A percentile compares a stretch with the other conserved stretches of the same genome.
Evolutionary conservation across 1,140 invertebrate genomes (phyloP).

Genomic region (Lanistes nyassanus): DNA sequence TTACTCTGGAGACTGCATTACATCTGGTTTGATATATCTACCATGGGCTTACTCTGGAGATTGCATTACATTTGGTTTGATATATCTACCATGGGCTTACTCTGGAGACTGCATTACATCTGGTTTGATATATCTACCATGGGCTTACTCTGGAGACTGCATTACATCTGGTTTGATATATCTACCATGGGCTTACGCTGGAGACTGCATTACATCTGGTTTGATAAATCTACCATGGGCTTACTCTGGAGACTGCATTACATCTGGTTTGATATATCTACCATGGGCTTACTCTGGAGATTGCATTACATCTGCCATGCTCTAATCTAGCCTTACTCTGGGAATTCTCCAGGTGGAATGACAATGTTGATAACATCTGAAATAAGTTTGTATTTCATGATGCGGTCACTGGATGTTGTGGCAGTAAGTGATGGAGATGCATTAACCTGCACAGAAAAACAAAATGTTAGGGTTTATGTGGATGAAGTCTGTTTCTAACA

Average conservation of each 20-base stretch:
- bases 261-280: neutral
- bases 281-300: too few species aligned
- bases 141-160: too few species aligned
- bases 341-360: conserved; percentile 86
- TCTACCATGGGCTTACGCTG: too few species aligned
- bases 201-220: neutral
- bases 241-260: neutral
- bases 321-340: conserved; percentile 72
- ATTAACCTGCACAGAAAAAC: conserved; percentile 78
- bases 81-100: too few species aligned
- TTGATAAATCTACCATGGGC: neutral
- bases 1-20: too few species aligned
- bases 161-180: too few species aligned
- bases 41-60: too few species aligned
- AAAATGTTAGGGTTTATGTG: neutral
- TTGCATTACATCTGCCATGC: too few species aligned
- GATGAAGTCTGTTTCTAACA: neutral
- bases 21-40: too few species aligned
- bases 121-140: too few species aligned
- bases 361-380: conserved; percentile 94
- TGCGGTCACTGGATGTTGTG: conserved; percentile 94
- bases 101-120: too few species aligned
- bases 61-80: too few species aligned
- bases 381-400: conserved; percentile 95
- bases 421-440: conserved; percentile 94